Evolutionary conservation across 2,113 vertebrate species (phyloP).

Genomic region (Echinops telfairi): DNA sequence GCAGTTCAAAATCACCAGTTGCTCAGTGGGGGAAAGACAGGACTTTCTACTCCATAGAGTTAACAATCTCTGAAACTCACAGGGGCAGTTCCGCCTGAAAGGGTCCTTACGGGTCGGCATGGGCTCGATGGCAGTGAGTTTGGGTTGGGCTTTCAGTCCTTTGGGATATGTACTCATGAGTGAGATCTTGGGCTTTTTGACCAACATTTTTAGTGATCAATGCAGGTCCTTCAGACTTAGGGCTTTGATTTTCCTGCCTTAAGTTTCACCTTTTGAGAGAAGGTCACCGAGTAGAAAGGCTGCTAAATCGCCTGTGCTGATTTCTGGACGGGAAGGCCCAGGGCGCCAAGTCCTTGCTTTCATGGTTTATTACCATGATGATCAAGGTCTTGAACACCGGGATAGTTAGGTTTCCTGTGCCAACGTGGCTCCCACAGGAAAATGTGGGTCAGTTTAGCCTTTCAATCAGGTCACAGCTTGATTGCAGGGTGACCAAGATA

Average conservation of each 20-base stretch:
- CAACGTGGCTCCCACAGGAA: no score
- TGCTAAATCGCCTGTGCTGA: fast-evolving
- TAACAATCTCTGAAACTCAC: no score
- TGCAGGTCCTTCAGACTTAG: background rate
- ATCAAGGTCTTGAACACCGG: background rate
- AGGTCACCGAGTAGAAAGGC: background rate
- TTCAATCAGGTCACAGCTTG: no score
- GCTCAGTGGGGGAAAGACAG: no score
- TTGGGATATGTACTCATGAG: background rate
- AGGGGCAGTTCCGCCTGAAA: no score
- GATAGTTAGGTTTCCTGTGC: no score
- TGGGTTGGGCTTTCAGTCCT: background rate
- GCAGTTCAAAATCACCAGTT: no score
- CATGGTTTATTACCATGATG: background rate
- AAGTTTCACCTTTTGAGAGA: background rate
- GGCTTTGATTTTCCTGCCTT: background rate
- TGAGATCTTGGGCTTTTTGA: background rate
- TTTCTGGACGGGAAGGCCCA: fast-evolving
- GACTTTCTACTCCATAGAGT: no score
- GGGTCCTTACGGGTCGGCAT: no score
- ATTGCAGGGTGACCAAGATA: no score
- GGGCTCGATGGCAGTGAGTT: no score
- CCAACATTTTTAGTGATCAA: background rate
- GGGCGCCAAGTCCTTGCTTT: background rate
- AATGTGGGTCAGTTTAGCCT: no score